These are phyloP conservation scores for Amblyraja radiata DNA, from an alignment of 2,797 vertebrate species.

Conservation along the genomic window DNA sequence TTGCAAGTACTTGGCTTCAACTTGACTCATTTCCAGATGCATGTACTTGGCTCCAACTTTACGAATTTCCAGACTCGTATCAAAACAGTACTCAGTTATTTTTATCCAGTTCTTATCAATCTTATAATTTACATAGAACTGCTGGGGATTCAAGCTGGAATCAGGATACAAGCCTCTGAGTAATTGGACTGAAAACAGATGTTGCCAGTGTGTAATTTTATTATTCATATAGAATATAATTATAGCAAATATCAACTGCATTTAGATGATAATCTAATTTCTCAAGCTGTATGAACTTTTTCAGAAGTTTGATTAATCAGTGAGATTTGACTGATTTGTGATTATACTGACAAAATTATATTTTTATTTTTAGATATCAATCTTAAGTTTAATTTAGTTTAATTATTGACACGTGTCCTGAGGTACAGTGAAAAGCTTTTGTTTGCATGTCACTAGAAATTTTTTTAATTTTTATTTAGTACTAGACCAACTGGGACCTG, in stretches of 20 bases:
- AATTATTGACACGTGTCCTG: too few relatives aligned
- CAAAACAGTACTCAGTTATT: background rate
- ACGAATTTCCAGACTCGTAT: background rate
- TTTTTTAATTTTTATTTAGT: background rate
- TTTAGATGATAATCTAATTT: background rate
- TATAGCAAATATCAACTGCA: background rate
- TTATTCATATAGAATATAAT: constrained; percentile 11
- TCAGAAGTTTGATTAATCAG: background rate
- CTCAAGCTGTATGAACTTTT: background rate
- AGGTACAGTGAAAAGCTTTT: too few relatives aligned
- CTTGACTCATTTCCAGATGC: background rate
- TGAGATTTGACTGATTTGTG: background rate
- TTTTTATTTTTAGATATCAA: too few relatives aligned
- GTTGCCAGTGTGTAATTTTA: background rate
- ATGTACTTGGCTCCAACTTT: background rate
- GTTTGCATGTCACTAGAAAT: too few relatives aligned
- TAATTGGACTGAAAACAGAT: background rate
- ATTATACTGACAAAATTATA: too few relatives aligned
- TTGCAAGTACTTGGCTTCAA: background rate
- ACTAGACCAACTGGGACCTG: too few relatives aligned
- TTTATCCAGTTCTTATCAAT: constrained; percentile 4
- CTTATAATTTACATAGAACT: background rate
- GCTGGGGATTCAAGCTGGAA: background rate
- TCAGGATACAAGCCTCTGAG: background rate
- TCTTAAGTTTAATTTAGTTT: too few relatives aligned